Evolutionary conservation across 2,888 invertebrate species (phyloP), one percentile per base, ranked within the genome.

Genomic region (Tricholauxania praeusta): DNA sequence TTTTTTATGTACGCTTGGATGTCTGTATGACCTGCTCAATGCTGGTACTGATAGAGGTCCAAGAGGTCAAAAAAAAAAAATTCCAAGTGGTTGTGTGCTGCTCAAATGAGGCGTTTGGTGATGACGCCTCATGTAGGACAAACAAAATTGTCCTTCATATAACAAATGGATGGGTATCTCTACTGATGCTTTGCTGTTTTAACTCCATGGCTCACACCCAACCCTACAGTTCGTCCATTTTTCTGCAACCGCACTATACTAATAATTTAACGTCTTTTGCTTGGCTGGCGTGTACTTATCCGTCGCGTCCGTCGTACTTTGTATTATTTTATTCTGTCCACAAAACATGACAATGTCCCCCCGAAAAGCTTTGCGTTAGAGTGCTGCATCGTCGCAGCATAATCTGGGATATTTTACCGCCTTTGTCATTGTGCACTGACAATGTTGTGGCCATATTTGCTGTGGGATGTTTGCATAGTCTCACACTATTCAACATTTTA

Each of bases 211-310:
- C 10, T 10, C 39, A 39, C 10, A 28, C 39, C 39, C 7, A 7
- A 39, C 39, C 5, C 39, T 10, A 10, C 39, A 39, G 14, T 51
- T 49, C 55, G 67, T 32, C 49, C 71, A 57, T n/a, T 57, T 49
- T 14, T 15, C 53, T 57, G 28, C 65, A 64, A 71, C 71, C 65
- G 49, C 65, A 65, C 28, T 65, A 47, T 53, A 19, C 57, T 71
- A 71, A 65, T 65, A 65, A 64, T 71, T 71, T 71, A 71, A 71
- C 51, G 57, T 65, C 49, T 71, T 53, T 49, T 19, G 62, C 70
- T 53, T 51, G 48, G 64, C 51, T 64, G 12, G 57, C 63, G 63
- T 28, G 55, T 64, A 19, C 64, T 48, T 71, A 63, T 47, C 64
- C 64, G 55, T 71, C 57, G 63, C 71, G 57, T 68, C 47, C 47